Evolutionary conservation across 2,888 invertebrate species (phyloP).

Genomic region (Pammene aurita): DNA sequence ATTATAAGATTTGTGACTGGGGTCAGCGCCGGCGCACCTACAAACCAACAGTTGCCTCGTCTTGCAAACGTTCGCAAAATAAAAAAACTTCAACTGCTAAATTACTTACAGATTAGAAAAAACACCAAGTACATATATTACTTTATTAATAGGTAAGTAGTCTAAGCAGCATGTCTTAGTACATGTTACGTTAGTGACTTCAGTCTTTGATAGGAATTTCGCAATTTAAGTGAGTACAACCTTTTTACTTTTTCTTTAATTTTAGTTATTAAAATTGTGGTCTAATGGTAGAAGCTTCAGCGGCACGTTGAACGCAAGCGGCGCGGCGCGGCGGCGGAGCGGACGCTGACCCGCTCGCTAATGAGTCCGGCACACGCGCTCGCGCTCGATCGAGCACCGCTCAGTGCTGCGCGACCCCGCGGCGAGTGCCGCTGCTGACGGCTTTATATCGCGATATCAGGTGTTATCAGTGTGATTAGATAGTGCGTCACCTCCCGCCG

Average conservation of each 20-base stretch:
- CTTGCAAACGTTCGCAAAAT: not conserved
- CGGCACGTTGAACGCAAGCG: conserved; percentile 13
- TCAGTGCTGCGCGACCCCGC: conserved; percentile 22
- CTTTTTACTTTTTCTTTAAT: too few species aligned
- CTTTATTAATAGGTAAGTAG: too few species aligned
- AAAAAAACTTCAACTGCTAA: not conserved
- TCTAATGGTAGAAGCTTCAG: not conserved
- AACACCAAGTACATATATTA: not conserved
- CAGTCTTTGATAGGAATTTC: not conserved
- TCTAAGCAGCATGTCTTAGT: not conserved
- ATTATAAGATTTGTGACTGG: conserved; percentile 30
- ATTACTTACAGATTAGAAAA: not conserved
- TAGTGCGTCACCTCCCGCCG: conserved; percentile 84
- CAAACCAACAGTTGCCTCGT: not conserved
- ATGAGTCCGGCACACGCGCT: conserved; percentile 34
- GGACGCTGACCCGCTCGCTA: conserved; percentile 37
- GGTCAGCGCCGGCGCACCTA: conserved; percentile 29
- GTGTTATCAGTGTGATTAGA: conserved; percentile 71
- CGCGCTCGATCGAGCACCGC: conserved; percentile 17
- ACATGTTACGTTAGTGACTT: not conserved
- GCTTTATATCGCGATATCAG: conserved; percentile 51
- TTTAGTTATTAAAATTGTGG: too few species aligned
- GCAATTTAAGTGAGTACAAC: not conserved
- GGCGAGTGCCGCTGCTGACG: conserved; percentile 28
- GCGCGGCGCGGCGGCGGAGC: conserved; percentile 13